phyloP scores from a whole-genome alignment of 2,113 vertebrate species.

The Neolamprologus sp. region DNA sequence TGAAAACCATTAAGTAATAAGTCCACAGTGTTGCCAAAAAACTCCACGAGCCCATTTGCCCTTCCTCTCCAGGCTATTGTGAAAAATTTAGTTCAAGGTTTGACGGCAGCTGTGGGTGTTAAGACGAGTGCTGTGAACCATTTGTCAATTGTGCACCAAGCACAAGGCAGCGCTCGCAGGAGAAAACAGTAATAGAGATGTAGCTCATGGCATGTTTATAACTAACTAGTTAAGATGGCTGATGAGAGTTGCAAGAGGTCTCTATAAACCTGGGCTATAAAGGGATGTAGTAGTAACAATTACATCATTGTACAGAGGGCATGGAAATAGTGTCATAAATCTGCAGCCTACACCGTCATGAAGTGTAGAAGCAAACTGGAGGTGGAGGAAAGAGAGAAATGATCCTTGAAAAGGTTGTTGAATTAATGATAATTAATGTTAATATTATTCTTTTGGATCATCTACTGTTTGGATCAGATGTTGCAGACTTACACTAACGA shows the following conservation, averaged over 20 bases:
- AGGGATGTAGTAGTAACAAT: neutral
- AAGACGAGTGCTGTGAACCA: neutral
- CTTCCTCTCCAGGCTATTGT: neutral
- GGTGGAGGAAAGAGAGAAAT: neutral
- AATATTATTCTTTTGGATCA: neutral
- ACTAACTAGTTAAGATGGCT: neutral
- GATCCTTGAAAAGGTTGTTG: neutral
- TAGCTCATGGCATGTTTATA: neutral
- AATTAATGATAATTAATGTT: neutral
- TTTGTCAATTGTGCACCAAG: constrained; percentile 14
- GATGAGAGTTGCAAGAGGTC: neutral
- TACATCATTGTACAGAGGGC: neutral
- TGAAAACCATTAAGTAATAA: neutral
- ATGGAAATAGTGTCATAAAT: constrained; percentile 14
- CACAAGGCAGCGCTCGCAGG: neutral
- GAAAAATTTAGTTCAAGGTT: constrained; percentile 8
- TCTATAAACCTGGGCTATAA: constrained; percentile 4
- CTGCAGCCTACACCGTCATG: neutral
- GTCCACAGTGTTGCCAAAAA: neutral
- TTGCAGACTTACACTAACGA: neutral
- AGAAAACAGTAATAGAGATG: neutral
- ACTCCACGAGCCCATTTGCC: neutral
- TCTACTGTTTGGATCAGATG: neutral
- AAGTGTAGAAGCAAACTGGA: neutral
- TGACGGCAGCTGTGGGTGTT: neutral